A percentile compares a stretch with the other conserved stretches of the same genome.
phyloP scores from a whole-genome alignment of 2,888 invertebrate species.

The Pseudeuparius sepicola region DNA sequence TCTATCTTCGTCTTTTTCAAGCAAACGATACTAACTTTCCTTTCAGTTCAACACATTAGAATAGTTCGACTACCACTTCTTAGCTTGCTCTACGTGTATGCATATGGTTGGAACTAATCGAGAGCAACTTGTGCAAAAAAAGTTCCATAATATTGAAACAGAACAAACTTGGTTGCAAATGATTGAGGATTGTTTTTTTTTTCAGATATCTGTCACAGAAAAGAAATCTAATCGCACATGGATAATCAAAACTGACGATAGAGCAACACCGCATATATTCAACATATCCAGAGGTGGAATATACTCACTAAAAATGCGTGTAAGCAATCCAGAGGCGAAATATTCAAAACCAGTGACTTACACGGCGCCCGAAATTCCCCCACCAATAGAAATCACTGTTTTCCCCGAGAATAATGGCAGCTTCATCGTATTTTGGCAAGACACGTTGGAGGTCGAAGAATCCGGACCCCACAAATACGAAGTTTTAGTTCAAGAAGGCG shows the following conservation, averaged over 20 bases:
- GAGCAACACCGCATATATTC: conserved; percentile 37
- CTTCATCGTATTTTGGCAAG: conserved; percentile 57
- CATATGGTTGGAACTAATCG: too few relatives aligned
- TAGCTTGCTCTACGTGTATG: too few relatives aligned
- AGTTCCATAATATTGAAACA: too few relatives aligned
- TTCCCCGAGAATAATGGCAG: conserved; percentile 50
- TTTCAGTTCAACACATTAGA: too few relatives aligned
- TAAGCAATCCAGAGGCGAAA: conserved; percentile 39
- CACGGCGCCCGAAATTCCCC: conserved; percentile 46
- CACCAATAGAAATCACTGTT: conserved; percentile 55
- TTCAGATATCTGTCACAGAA: conserved; percentile 36
- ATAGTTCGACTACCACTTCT: too few relatives aligned
- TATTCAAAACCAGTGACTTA: conserved; percentile 42
- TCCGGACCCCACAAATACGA: conserved; percentile 43
- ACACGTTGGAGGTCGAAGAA: conserved; percentile 17
- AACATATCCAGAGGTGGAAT: conserved; percentile 41
- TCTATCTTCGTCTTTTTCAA: too few relatives aligned
- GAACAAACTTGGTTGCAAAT: conserved; percentile 1
- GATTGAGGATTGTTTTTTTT: conserved; percentile 12
- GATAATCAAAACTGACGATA: conserved; percentile 24
- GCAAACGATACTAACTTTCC: too few relatives aligned
- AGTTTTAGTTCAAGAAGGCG: conserved; percentile 52
- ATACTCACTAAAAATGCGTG: conserved; percentile 45
- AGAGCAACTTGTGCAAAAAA: too few relatives aligned
- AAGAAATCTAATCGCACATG: conserved; percentile 37